phyloP scores from a whole-genome alignment of 2,113 vertebrate species.

The Andinoacara biseriatus region DNA sequence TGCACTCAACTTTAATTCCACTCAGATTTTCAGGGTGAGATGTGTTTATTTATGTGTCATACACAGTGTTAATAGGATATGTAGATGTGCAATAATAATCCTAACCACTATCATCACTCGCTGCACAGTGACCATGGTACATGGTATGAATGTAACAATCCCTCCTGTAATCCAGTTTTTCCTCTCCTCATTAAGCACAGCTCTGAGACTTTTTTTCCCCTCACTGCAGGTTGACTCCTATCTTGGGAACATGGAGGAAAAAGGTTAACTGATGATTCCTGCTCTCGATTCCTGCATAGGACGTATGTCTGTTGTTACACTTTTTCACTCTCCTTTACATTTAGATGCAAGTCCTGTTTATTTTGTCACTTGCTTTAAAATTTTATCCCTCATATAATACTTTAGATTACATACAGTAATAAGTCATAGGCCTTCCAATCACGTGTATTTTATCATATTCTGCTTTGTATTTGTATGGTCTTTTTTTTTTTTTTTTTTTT shows the following conservation, averaged over 20 bases:
- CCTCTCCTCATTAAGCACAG: background rate
- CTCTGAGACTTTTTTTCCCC: background rate
- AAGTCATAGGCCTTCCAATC: conserved; percentile 80
- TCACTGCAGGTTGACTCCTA: conserved; percentile 82
- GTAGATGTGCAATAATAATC: background rate
- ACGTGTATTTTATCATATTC: conserved; percentile 71
- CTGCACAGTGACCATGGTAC: background rate
- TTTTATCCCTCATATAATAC: conserved; percentile 66
- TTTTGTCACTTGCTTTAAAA: conserved; percentile 81
- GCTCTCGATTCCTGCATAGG: conserved; percentile 84
- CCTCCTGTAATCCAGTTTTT: conserved; percentile 28
- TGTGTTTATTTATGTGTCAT: background rate
- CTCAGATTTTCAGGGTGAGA: conserved; percentile 75
- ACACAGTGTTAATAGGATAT: no score
- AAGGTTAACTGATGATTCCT: conserved; percentile 68
- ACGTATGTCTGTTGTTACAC: conserved; percentile 85
- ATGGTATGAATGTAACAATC: conserved; percentile 25
- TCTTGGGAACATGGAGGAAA: conserved; percentile 82
- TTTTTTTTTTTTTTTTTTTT: conserved; percentile 68
- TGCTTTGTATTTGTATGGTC: conserved; percentile 66
- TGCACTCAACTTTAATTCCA: conserved; percentile 60
- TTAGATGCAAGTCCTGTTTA: conserved; percentile 79
- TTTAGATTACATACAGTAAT: conserved; percentile 62
- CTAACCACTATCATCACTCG: background rate
- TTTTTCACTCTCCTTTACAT: conserved; percentile 84